Evolutionary conservation across 2,888 invertebrate genomes (phyloP), one percentile per base, ranked within the genome.

Genomic region (Sesia apiformis): DNA sequence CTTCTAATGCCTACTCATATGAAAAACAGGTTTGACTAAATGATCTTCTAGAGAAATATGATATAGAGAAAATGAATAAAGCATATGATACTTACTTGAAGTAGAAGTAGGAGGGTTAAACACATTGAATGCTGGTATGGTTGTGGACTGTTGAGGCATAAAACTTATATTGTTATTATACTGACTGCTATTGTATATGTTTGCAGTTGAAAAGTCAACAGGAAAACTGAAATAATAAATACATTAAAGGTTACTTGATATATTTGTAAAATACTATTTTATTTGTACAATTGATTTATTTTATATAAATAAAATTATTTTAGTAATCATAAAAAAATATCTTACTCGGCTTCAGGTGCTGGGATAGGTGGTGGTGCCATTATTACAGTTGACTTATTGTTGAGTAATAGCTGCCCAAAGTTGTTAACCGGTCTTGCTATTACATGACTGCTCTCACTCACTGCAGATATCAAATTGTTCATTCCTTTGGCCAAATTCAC

Each of bases 201-300:
- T 92, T 59, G 94, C 94, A 59, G 92, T 91, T 63, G 93, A 91
- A 74, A 94, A 94, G 79, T 94, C 93, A 63, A 93, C 94, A 65
- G 93, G 92, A 78, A 94, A 94, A 81, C 90, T 90, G 78, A 52
- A 85, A 86, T 53, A 53, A 40, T 56, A 60, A 58, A 56, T 23
- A 23, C 23, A 23, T 23, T 23, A 23, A 2, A 23, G 23, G 1
- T 23, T 23, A 23, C 1, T 23, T 23, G 23, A 23, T 23, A 23
- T 23, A 23, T 2, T 23, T 23, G 23, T 23, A 23, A 23, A 23
- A 23, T 23, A 23, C 23, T 23, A 23, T 23, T 23, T 23, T 23
- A 23, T 23, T 23, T 23, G 23, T 23, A 23, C 23, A 23, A 23
- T 23, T 23, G 1, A 23, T 23, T 23, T 23, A 23, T 23, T 23